phyloP scores from a whole-genome alignment of 2,113 vertebrate genomes.

The Syrrhaptes paradoxus region DNA sequence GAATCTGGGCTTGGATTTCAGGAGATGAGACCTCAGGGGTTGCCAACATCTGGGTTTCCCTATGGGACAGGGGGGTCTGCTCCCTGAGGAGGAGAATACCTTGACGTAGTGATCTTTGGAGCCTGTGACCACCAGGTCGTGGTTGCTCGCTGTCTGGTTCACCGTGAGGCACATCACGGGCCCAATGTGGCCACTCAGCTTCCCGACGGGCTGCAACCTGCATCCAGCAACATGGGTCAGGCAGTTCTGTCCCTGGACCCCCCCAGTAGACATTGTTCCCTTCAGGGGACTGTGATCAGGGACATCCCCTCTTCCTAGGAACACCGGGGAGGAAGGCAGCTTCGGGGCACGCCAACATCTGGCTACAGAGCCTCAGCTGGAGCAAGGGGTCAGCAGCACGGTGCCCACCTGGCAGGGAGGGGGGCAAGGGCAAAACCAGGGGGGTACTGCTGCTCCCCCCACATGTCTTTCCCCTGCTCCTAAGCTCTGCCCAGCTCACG shows the following conservation, averaged over 20 bases:
- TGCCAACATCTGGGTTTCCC: background rate
- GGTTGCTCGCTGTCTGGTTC: conserved; percentile 85
- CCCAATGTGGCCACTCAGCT: conserved; percentile 93
- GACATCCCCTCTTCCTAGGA: background rate
- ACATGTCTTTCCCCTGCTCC: background rate
- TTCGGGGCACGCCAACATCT: accelerated
- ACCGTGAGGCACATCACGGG: conserved; percentile 96
- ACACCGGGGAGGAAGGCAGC: background rate
- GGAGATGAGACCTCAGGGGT: background rate
- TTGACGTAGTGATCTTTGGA: conserved; percentile 98
- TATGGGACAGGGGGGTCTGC: background rate
- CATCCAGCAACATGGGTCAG: background rate
- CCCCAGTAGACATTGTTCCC: accelerated
- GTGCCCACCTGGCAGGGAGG: background rate
- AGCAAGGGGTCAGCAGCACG: background rate
- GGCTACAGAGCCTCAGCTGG: background rate
- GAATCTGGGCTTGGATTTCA: background rate
- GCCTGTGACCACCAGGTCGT: conserved; percentile 94
- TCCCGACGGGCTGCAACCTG: conserved; percentile 91
- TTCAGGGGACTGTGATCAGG: background rate
- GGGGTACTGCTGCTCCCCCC: background rate
- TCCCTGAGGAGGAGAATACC: conserved; percentile 68
- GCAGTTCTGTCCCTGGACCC: too few relatives aligned
- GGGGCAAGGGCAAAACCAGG: background rate
- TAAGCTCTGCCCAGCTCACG: background rate